Conservation (phyloP, 1,140 invertebrate genomes). For the Pseudomyrmex sp. region DNA sequence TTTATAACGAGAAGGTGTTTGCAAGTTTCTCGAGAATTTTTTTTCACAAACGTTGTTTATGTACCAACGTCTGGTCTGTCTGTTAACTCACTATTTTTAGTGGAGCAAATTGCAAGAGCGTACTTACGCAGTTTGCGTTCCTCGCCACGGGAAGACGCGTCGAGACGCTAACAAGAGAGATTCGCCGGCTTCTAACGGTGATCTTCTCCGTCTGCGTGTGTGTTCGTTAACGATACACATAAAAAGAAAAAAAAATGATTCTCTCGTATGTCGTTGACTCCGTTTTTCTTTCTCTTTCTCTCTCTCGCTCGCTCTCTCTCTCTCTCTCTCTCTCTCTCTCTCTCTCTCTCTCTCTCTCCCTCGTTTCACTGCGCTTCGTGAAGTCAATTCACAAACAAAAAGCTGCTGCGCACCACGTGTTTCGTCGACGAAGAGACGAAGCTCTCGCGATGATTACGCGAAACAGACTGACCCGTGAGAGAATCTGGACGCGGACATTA, state of each 20-base stretch:
- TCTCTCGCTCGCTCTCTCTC: background rate
- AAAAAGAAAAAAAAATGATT: constrained; percentile 30
- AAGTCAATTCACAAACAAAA: constrained; percentile 49
- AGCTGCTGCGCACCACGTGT: constrained; percentile 49
- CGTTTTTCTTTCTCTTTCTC: background rate
- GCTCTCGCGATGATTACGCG: constrained; percentile 10
- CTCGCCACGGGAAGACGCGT: constrained; percentile 15
- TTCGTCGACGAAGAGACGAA: background rate
- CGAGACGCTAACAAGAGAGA: constrained; percentile 44
- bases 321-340: background rate
- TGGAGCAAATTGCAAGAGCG: background rate
- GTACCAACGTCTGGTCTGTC: no score
- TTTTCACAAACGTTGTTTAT: no score
- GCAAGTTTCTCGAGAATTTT: no score
- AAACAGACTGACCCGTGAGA: constrained; percentile 29
- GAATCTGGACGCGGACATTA: background rate
- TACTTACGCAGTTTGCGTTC: constrained; percentile 40
- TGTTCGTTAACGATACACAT: constrained; percentile 25
- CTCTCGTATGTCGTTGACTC: constrained; percentile 4
- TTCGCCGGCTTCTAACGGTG: constrained; percentile 27
- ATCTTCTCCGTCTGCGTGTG: constrained; percentile 8
- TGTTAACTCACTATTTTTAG: no score
- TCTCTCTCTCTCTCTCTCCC: background rate
- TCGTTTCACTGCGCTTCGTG: background rate
- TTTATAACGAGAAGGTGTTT: no score